A percentile compares a stretch with the other conserved stretches of the same genome.
Conservation (phyloP, 2,113 vertebrate genomes). For the Brachionichthys hirsutus region DNA sequence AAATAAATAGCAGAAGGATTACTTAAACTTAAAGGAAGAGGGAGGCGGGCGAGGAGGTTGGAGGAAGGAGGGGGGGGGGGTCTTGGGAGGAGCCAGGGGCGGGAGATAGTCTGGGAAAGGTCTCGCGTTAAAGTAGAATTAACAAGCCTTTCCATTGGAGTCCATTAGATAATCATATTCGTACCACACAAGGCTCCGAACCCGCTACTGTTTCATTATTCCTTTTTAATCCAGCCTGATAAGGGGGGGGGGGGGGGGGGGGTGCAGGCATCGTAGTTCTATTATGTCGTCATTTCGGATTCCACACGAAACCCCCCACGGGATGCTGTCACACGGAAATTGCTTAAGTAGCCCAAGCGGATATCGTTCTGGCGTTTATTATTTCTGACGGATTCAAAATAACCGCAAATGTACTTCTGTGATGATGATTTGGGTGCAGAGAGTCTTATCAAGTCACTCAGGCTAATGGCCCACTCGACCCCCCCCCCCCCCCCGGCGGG, state of each 20-base stretch:
- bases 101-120: constrained; percentile 78
- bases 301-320: constrained; percentile 71
- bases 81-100: constrained; percentile 72
- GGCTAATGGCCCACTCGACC: constrained; percentile 74
- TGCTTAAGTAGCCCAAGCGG: constrained; percentile 79
- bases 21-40: constrained; percentile 64
- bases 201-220: constrained; percentile 76
- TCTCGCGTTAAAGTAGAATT: constrained; percentile 75
- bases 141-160: constrained; percentile 74
- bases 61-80: constrained; percentile 21
- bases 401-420: constrained; percentile 70
- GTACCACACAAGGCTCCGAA: constrained; percentile 80
- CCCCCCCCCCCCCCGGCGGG: constrained; percentile 60
- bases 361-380: constrained; percentile 77
- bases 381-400: constrained; percentile 78
- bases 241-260: too few species aligned
- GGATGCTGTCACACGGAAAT: constrained; percentile 75
- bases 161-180: constrained; percentile 82
- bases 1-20: constrained; percentile 57
- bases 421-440: constrained; percentile 51
- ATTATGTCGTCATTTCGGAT: constrained; percentile 80
- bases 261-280: constrained; percentile 65
- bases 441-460: constrained; percentile 70
- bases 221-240: constrained; percentile 79
- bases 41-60: constrained; percentile 9